phyloP scores from a whole-genome alignment of 2,888 invertebrate genomes.

The Neuroscelio doddi region DNA sequence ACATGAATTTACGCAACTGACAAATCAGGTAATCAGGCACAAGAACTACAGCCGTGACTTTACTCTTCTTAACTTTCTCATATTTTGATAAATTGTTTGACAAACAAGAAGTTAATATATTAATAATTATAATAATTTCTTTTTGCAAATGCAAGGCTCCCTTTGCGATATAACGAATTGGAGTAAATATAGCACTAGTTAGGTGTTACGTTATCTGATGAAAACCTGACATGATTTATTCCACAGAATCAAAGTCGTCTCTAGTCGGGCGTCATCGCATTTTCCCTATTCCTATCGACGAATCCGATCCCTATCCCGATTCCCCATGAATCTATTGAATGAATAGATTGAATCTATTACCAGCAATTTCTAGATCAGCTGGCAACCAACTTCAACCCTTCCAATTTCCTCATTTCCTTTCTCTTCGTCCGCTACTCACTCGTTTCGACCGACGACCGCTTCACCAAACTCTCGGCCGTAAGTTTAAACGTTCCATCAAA shows the following conservation, averaged over 20 bases:
- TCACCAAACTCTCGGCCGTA: background rate
- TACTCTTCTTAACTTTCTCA: no score
- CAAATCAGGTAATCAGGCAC: no score
- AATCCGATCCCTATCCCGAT: constrained; percentile 43
- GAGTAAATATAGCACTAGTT: no score
- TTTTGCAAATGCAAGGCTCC: no score
- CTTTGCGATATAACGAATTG: no score
- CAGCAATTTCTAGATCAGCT: constrained; percentile 51
- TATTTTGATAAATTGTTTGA: no score
- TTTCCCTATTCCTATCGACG: constrained; percentile 45
- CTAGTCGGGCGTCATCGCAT: constrained; percentile 13
- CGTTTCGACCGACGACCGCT: background rate
- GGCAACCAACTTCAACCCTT: constrained; percentile 26
- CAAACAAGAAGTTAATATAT: no score
- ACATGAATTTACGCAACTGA: no score
- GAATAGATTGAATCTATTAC: constrained; percentile 50
- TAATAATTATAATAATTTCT: no score
- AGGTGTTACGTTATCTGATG: constrained; percentile 46
- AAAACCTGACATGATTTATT: constrained; percentile 62
- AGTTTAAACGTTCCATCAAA: constrained; percentile 1
- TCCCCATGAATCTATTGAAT: constrained; percentile 21
- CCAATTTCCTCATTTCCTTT: constrained; percentile 26
- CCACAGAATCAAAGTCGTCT: constrained; percentile 38
- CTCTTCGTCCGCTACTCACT: constrained; percentile 42
- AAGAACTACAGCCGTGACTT: no score